Conservation (phyloP, 2,888 invertebrate genomes). For the Nemotelus nigrinus region DNA sequence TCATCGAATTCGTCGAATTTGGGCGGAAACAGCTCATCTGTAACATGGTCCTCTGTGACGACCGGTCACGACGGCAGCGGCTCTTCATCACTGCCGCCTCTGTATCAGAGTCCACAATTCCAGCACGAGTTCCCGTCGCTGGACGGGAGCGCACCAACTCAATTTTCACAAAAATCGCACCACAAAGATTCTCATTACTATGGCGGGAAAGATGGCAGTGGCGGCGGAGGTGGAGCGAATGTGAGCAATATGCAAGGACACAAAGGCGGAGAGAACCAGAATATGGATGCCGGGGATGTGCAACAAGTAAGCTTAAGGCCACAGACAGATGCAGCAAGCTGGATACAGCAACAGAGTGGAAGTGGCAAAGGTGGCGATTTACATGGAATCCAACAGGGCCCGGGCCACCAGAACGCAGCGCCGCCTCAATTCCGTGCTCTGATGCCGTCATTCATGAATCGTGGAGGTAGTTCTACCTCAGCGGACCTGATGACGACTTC, state of each 20-base stretch:
- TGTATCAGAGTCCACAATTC: conserved; percentile 87
- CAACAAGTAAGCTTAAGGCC: conserved; percentile 60
- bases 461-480: conserved; percentile 55
- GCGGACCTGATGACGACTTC: conserved; percentile 9
- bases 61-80: conserved; percentile 66
- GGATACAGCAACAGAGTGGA: conserved; percentile 56
- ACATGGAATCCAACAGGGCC: conserved; percentile 59
- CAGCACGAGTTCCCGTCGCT: conserved; percentile 96
- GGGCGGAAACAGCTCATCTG: conserved; percentile 65
- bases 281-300: conserved; percentile 46
- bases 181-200: conserved; percentile 64
- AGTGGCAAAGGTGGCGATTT: conserved; percentile 48
- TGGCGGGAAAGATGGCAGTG: conserved; percentile 33
- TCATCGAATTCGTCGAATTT: conserved; percentile 53
- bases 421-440: conserved; percentile 78
- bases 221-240: conserved; percentile 54
- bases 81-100: conserved; percentile 67
- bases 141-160: conserved; percentile 68
- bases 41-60: conserved; percentile 71
- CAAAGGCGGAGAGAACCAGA: conserved; percentile 49
- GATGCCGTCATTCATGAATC: conserved; percentile 79
- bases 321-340: conserved; percentile 63
- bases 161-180: conserved; percentile 54
- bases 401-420: conserved; percentile 69
- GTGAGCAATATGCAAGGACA: conserved; percentile 51